Base-by-base conservation (phyloP, 1,140 invertebrate species). In the Andricus grossulariae region DNA sequence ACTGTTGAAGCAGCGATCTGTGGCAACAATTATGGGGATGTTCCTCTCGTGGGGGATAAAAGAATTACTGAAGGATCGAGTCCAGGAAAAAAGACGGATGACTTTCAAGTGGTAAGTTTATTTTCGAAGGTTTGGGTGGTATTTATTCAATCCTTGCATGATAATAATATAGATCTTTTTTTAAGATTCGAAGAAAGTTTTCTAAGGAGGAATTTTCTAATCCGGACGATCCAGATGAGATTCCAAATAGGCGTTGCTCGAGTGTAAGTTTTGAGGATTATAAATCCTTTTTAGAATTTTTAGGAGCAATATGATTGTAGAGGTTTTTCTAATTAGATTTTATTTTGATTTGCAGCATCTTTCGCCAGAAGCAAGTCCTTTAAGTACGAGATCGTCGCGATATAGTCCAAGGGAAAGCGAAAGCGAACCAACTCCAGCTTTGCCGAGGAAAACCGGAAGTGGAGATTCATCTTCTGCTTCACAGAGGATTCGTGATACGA, bases 331-430 rank as follows among this genome's bases (percentile, higher is more conserved):
- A 66, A 16, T 32, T 1, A 1, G 32, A 39, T 66, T 39, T 6
- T 10, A 66, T 32, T 13, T 66, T 7, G 71, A 45, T 6, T 83
- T 80, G 50, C 74, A 91, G 90, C 89, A 91, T 73, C 77, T 91
- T 45, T 91, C 90, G 15, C 90, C 90, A 2, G 90, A 91, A 80
- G 90, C 89, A 11, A 91, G 90, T 84, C 90, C 90, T 32, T 73
- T 91, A 45, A 92, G 91, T 45, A 92, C 91, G 4, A 86, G 91
- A 73, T 92, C 91, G 0, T 92, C 91, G 6, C 88, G 86, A 19
- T 92, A 92, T 76, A 92, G 91, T 85, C 90, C 91, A 13, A 86
- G 91, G 50, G 91, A 92, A 80, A 92, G 91, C 74, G 91, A 92
- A 74, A 92, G 91, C 72, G 91, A 92, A 71, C 91, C 91, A 13